These are phyloP conservation scores for Epizoanthus ramosus DNA, from an alignment of 92 coral and sea anemone species.

Conservation along the genomic window DNA sequence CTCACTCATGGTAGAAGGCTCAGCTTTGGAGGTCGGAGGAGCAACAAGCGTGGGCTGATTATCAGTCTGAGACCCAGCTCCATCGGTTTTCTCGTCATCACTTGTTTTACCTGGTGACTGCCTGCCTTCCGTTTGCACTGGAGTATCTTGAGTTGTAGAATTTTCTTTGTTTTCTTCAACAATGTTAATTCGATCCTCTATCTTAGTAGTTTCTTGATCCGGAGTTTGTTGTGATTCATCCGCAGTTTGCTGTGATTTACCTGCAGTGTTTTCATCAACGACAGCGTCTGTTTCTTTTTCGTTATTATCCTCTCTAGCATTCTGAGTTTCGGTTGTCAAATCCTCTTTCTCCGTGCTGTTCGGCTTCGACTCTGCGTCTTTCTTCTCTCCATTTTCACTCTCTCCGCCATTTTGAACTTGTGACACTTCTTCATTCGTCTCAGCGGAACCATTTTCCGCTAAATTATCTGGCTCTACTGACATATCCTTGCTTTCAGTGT, in stretches of 20 bases:
- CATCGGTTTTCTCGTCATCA: constrained; percentile 32
- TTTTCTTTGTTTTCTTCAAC: constrained; percentile 49
- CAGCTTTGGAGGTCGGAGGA: constrained; percentile 82
- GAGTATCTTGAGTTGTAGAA: constrained; percentile 37
- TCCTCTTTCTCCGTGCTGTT: not conserved
- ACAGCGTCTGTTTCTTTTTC: not conserved
- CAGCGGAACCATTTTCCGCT: not conserved
- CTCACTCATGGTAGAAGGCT: constrained; percentile 50
- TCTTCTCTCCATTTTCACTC: not conserved
- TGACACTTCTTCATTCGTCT: not conserved
- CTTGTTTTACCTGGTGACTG: constrained; percentile 33
- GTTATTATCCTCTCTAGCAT: not conserved
- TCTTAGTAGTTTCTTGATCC: not conserved
- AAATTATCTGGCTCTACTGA: constrained; percentile 6
- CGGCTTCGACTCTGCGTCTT: not conserved
- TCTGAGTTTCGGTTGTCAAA: not conserved
- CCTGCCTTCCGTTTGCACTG: constrained; percentile 59
- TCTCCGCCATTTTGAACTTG: not conserved
- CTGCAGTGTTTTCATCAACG: constrained; percentile 10
- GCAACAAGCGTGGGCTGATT: constrained; percentile 73
- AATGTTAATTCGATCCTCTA: constrained; percentile 17
- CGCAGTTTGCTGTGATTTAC: not conserved
- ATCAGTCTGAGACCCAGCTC: constrained; percentile 40
- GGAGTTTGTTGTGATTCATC: constrained; percentile 9
- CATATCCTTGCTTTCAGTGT: constrained; percentile 16